phyloP scores from a whole-genome alignment of 2,888 invertebrate species.

The Synanthedon andrenaeformis region DNA sequence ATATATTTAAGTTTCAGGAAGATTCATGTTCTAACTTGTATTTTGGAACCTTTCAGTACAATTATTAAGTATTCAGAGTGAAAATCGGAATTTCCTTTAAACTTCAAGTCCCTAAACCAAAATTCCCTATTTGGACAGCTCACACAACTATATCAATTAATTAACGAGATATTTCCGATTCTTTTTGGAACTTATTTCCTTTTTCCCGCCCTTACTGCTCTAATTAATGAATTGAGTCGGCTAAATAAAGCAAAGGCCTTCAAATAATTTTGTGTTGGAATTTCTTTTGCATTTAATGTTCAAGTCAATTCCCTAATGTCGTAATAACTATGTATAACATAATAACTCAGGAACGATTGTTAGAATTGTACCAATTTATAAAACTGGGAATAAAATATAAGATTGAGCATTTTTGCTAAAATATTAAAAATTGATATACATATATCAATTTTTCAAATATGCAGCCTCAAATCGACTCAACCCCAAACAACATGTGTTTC shows the following conservation, averaged over 20 bases:
- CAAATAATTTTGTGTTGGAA: not conserved
- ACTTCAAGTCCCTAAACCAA: no score
- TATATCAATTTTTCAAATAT: not conserved
- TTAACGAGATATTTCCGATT: not conserved
- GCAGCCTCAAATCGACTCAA: no score
- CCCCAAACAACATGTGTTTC: not conserved
- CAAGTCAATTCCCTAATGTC: no score
- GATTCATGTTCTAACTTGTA: no score
- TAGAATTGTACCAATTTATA: not conserved
- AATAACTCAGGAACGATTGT: not conserved
- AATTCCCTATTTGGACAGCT: not conserved
- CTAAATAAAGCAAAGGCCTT: not conserved
- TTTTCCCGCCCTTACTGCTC: not conserved
- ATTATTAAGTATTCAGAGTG: no score
- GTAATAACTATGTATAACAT: no score
- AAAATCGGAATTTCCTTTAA: no score
- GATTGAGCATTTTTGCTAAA: not conserved
- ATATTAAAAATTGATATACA: not conserved
- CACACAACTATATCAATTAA: not conserved
- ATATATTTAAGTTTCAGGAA: no score
- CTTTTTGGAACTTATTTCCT: not conserved
- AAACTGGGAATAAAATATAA: not conserved
- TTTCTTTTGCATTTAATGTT: not conserved
- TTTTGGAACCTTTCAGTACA: no score
- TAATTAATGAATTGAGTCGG: not conserved